Conservation (phyloP, 2,888 invertebrate genomes). For the Sceliomorpha sp. region DNA sequence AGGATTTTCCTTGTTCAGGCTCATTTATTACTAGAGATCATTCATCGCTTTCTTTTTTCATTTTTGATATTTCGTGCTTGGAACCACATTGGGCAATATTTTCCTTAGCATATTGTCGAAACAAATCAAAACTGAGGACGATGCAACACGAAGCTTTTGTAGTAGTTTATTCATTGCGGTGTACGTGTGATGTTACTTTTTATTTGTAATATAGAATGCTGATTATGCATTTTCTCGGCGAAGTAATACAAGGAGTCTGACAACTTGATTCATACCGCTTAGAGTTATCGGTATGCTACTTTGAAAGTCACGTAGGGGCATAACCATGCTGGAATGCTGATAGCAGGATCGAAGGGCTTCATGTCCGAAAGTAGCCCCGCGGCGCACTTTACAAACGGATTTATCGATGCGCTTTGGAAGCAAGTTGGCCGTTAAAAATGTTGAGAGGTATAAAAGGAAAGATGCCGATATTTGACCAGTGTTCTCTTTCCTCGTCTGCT, state of each 20-base stretch:
- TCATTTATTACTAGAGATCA: slow-evolving; percentile 25
- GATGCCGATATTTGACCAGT: slow-evolving; percentile 51
- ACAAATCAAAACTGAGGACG: slow-evolving; percentile 1
- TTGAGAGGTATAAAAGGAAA: slow-evolving; percentile 53
- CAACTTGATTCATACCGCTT: slow-evolving; percentile 53
- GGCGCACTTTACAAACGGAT: slow-evolving; percentile 58
- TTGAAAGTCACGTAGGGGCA: slow-evolving; percentile 17
- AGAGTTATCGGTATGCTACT: slow-evolving; percentile 48
- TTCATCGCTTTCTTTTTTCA: not conserved
- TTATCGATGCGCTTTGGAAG: slow-evolving; percentile 74
- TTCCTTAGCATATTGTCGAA: too few relatives aligned
- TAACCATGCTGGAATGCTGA: slow-evolving; percentile 46
- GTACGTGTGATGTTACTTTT: slow-evolving; percentile 13
- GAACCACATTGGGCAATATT: not conserved
- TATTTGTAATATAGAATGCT: slow-evolving; percentile 42
- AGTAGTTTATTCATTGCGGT: too few relatives aligned
- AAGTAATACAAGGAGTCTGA: slow-evolving; percentile 49
- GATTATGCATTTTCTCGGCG: slow-evolving; percentile 39
- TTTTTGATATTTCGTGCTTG: slow-evolving; percentile 25
- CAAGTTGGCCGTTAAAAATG: slow-evolving; percentile 69
- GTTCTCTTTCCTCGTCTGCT: slow-evolving; percentile 28
- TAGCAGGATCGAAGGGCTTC: slow-evolving; percentile 41
- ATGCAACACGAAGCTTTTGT: too few relatives aligned
- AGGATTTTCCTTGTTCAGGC: slow-evolving; percentile 28
- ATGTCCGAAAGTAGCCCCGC: slow-evolving; percentile 34